Base-by-base conservation (phyloP, 2,113 vertebrate genomes). In the Pongo abelii region DNA sequence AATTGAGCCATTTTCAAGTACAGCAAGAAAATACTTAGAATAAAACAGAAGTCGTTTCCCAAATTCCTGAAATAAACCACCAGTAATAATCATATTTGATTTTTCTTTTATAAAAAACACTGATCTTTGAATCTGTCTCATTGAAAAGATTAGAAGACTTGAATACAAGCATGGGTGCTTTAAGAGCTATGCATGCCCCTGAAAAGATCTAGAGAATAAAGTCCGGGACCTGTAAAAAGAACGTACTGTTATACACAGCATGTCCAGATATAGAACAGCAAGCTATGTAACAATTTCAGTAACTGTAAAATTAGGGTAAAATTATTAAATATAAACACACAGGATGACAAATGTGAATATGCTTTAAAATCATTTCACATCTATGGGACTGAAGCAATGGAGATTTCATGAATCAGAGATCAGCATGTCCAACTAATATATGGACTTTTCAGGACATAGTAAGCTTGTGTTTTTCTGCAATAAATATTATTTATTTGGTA, bases 401-500 rank as follows among this genome's bases (percentile, higher is more conserved):
- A 67, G 4, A 40, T 48, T 59, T 91, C 10, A 6, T 48, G 9
- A 43, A 52, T 89, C 12, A 69, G 38, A 89, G 57, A 40, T 2
- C 46, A 52, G 22, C 2, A 14, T 20, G 2, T 81, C 32, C 61
- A 78, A 0, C 35, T 43, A 43, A 72, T 59, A 17, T 27, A 7
- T 25, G 40, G 70, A 69, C 9, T 59, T 87, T 59, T 25, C 22
- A 84, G 48, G 35, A 85, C 12, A 55, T 35, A 80, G 6, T 55
- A 43, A 93, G 18, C 57, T 84, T 94, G 35, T 23, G 7, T 81
- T 84, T 91, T 64, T 40, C 27, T 91, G 13, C 35, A 78, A 17
- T 88, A 96, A 91, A 55, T 70, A n/a, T 14, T 86, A 72, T 43
- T 88, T 93, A 50, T 81, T 91, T 88, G 35, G 30, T 40, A 77